Conservation (phyloP, 1,140 invertebrate genomes). For the Macrocentrus cingulum region DNA sequence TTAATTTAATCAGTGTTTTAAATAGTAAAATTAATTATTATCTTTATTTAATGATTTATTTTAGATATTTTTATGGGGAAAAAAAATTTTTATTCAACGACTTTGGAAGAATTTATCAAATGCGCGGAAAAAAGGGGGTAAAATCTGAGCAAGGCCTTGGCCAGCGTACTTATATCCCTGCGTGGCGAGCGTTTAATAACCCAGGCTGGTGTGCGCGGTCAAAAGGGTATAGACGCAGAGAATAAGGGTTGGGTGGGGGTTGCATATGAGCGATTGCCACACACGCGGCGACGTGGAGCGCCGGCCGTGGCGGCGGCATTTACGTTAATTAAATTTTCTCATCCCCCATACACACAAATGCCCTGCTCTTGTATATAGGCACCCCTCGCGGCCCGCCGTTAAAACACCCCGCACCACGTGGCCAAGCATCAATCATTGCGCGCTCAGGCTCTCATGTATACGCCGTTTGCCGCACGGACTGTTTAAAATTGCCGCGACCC, state of each 20-base stretch:
- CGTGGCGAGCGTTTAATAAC: slow-evolving; percentile 42
- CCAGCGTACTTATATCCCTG: not conserved
- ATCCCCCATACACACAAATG: slow-evolving; percentile 34
- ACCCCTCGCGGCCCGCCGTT: slow-evolving; percentile 25
- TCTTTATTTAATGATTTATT: too few relatives aligned
- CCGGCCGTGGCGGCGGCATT: slow-evolving; percentile 51
- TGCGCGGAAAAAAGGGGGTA: too few relatives aligned
- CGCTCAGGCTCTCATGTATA: slow-evolving; percentile 43
- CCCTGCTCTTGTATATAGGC: slow-evolving; percentile 20
- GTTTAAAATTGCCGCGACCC: slow-evolving; percentile 38
- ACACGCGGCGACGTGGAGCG: slow-evolving; percentile 40
- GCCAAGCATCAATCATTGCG: slow-evolving; percentile 54
- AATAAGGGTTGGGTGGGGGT: slow-evolving; percentile 37
- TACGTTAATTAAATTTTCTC: slow-evolving; percentile 61
- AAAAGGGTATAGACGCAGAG: slow-evolving; percentile 3
- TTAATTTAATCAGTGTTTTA: too few relatives aligned
- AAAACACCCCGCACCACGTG: slow-evolving; percentile 27
- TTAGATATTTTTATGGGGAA: too few relatives aligned
- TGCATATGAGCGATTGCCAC: slow-evolving; percentile 58
- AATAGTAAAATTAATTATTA: too few relatives aligned
- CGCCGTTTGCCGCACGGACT: slow-evolving; percentile 39
- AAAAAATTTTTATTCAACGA: too few relatives aligned
- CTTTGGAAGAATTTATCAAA: too few relatives aligned
- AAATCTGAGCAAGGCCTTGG: too few relatives aligned
- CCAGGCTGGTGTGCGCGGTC: slow-evolving; percentile 29